phyloP scores from a whole-genome alignment of 1,140 invertebrate genomes.

The Bombus consobrinus region DNA sequence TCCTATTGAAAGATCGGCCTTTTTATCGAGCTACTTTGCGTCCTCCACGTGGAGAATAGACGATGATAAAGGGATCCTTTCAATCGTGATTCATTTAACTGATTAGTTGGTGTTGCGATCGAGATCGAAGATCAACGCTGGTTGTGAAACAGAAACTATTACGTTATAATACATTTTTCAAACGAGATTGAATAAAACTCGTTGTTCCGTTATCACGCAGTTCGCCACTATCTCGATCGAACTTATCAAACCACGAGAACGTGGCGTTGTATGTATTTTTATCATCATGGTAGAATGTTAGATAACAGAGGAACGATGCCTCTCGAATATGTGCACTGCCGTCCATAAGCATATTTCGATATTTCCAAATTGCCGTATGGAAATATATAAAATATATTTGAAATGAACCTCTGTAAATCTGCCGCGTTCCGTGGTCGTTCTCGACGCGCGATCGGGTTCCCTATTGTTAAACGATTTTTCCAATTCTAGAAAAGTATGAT shows the following conservation, averaged over 20 bases:
- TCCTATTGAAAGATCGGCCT: slow-evolving; percentile 47
- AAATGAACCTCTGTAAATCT: too few relatives aligned
- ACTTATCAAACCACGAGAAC: slow-evolving; percentile 60
- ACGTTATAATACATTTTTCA: not conserved
- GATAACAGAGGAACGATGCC: slow-evolving; percentile 38
- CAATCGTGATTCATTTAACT: slow-evolving; percentile 33
- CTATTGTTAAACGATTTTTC: too few relatives aligned
- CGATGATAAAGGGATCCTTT: slow-evolving; percentile 31
- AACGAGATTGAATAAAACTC: slow-evolving; percentile 32
- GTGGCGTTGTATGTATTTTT: slow-evolving; percentile 40
- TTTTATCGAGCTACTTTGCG: slow-evolving; percentile 28
- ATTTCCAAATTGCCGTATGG: not conserved
- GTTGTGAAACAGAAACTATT: not conserved
- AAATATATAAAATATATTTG: not conserved
- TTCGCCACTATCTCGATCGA: slow-evolving; percentile 56
- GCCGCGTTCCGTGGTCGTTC: too few relatives aligned
- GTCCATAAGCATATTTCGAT: not conserved
- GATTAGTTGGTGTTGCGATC: not conserved
- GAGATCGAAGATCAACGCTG: not conserved
- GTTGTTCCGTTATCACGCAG: slow-evolving; percentile 33
- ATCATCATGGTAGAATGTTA: slow-evolving; percentile 47
- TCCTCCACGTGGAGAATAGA: slow-evolving; percentile 8
- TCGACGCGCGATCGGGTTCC: too few relatives aligned
- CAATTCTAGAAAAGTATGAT: too few relatives aligned
- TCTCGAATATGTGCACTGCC: not conserved